Evolutionary conservation across 2,113 vertebrate genomes (phyloP).

Genomic region (Mus pahari): DNA sequence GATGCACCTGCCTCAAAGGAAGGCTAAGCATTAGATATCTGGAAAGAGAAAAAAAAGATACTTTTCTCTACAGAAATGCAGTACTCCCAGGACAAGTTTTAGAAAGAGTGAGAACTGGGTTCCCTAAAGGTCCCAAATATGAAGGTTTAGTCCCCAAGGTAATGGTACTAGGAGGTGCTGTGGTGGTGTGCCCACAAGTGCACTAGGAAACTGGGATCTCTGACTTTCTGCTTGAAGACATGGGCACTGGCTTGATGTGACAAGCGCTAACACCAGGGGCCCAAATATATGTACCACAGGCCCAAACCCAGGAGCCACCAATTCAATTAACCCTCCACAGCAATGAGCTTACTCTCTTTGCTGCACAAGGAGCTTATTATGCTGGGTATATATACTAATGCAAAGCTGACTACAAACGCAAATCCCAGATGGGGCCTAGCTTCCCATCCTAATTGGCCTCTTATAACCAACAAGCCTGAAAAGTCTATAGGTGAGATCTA

Average conservation of each 20-base stretch:
- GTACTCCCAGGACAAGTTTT: background rate
- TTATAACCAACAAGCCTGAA: conserved; percentile 4
- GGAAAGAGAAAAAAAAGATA: background rate
- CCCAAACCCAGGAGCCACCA: background rate
- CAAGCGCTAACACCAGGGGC: background rate
- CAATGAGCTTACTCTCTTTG: background rate
- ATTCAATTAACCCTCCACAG: background rate
- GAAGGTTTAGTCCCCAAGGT: background rate
- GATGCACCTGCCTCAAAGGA: background rate
- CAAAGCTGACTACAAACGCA: background rate
- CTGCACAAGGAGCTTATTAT: background rate
- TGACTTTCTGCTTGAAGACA: background rate
- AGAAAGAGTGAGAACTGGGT: background rate
- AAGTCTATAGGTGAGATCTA: conserved; percentile 8
- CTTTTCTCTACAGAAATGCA: background rate
- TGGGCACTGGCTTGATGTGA: background rate
- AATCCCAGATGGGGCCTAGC: background rate
- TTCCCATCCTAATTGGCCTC: background rate
- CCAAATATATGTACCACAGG: background rate
- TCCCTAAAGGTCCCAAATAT: background rate
- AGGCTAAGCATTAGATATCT: background rate
- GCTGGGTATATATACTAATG: background rate
- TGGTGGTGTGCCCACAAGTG: background rate
- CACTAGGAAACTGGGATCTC: background rate
- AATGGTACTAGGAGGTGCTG: background rate